Conservation (phyloP, 2,888 invertebrate species). For the Anaspis maculata region DNA sequence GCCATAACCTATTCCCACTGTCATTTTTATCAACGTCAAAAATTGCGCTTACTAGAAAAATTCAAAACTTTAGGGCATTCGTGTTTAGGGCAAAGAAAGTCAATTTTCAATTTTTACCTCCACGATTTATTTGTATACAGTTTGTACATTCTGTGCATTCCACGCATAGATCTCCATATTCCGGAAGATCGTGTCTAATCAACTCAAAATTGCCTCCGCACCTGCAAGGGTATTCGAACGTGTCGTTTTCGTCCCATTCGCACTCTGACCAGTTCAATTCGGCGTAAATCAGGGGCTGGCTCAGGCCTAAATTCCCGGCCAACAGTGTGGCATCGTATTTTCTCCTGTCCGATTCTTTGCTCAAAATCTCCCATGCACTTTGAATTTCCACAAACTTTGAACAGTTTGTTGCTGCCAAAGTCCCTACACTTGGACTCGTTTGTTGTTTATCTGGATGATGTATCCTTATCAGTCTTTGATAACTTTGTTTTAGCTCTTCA, state of each 20-base stretch:
- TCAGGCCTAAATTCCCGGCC: conserved; percentile 50
- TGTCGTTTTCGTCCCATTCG: conserved; percentile 34
- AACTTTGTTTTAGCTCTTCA: conserved; percentile 54
- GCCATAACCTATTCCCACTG: no score
- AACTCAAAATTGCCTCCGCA: conserved; percentile 59
- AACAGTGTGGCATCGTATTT: conserved; percentile 57
- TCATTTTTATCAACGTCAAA: no score
- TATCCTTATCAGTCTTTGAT: conserved; percentile 49
- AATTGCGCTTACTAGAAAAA: no score
- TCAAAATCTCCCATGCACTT: conserved; percentile 63
- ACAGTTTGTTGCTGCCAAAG: conserved; percentile 1
- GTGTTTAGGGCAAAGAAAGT: no score
- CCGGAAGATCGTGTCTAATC: conserved; percentile 34
- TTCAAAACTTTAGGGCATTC: no score
- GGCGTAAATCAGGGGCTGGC: conserved; percentile 53
- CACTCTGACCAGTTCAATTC: conserved; percentile 48
- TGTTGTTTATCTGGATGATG: conserved; percentile 56
- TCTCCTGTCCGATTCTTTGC: conserved; percentile 51
- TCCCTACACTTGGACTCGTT: no score
- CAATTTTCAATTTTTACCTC: no score
- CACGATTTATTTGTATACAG: no score
- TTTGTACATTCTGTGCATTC: conserved; percentile 70
- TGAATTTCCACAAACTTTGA: conserved; percentile 49
- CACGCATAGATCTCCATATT: conserved; percentile 44
- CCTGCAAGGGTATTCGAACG: conserved; percentile 53